phyloP scores from a whole-genome alignment of 2,797 vertebrate genomes.

The Pangasius krempfi region DNA sequence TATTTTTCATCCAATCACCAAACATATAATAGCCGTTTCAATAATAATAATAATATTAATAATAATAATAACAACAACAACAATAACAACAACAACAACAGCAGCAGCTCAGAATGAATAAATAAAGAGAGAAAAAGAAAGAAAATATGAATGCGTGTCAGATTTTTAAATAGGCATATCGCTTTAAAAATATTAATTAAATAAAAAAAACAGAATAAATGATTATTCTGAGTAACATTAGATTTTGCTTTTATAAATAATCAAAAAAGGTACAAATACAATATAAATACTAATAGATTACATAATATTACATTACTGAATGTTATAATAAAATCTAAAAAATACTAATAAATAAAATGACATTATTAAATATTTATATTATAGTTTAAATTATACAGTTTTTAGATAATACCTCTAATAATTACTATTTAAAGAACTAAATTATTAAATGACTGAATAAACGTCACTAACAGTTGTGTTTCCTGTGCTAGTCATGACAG shows the following conservation, averaged over 20 bases:
- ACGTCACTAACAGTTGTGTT: neutral
- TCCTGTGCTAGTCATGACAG: neutral
- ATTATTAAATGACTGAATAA: neutral
- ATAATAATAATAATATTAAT: neutral
- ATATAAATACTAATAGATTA: neutral
- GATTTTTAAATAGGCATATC: neutral
- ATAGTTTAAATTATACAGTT: neutral
- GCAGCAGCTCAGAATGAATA: neutral
- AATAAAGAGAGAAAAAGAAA: neutral
- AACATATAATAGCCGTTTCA: neutral
- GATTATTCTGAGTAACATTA: no score
- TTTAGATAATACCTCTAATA: neutral
- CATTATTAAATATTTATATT: neutral
- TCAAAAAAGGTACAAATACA: neutral
- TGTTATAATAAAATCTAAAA: neutral
- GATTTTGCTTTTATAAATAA: no score
- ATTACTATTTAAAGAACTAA: neutral
- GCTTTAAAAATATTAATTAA: neutral
- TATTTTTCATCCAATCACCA: neutral
- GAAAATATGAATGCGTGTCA: neutral
- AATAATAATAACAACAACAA: neutral
- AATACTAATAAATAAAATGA: neutral
- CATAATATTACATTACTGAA: neutral
- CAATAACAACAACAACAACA: no score
- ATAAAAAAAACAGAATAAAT: neutral